phyloP scores from a whole-genome alignment of 2,888 invertebrate species.

The Branchellion lobata region DNA sequence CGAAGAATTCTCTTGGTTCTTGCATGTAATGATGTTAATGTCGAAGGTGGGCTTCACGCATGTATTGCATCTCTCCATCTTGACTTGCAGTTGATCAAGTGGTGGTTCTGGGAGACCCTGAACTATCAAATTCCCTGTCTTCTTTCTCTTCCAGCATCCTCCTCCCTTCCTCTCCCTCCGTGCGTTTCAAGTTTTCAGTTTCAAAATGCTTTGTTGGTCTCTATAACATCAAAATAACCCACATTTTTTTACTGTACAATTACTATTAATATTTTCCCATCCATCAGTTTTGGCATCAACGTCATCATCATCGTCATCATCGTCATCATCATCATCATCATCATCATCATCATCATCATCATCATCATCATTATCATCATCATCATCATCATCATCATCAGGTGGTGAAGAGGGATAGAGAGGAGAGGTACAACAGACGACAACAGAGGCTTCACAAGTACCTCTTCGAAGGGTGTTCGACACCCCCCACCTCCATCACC shows the following conservation, averaged over 20 bases:
- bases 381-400: not conserved
- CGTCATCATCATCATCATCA: no score
- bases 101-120: not conserved
- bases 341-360: no score
- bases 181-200: not conserved
- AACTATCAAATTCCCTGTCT: not conserved
- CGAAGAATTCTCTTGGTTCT: no score
- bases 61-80: no score
- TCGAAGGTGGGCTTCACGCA: no score
- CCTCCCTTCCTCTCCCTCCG: not conserved
- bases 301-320: no score
- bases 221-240: no score
- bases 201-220: not conserved
- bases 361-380: not conserved
- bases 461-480: not conserved
- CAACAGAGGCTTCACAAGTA: not conserved
- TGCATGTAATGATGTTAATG: no score
- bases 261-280: not conserved
- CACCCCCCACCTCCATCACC: no score
- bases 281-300: no score
- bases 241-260: no score
- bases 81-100: not conserved
- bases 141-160: not conserved
- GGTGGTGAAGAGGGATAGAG: not conserved
- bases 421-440: not conserved